A percentile compares a stretch with the other conserved stretches of the same genome.
These are phyloP conservation scores for Hirtodrosophila confusa DNA, from an alignment of 2,888 invertebrate genomes.

Conservation along the genomic window DNA sequence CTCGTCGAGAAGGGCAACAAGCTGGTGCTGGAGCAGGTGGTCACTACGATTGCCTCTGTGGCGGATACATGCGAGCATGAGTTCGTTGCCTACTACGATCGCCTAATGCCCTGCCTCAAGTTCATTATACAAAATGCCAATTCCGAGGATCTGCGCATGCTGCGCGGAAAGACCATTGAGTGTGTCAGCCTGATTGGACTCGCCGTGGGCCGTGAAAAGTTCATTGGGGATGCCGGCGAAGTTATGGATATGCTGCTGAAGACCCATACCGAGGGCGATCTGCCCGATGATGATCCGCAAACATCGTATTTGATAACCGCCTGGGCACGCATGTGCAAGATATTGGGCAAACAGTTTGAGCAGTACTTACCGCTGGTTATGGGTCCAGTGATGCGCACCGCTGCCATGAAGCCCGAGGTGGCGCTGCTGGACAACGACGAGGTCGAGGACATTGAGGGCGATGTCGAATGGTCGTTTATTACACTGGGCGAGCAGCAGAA, in stretches of 20 bases:
- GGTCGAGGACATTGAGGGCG: constrained; percentile 91
- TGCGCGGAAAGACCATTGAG: constrained; percentile 99
- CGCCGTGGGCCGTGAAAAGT: constrained; percentile 93
- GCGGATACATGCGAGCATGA: constrained; percentile 99
- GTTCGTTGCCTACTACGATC: constrained; percentile 97
- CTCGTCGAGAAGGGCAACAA: constrained; percentile 97
- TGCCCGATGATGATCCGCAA: constrained; percentile 98
- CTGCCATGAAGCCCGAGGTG: constrained; percentile 95
- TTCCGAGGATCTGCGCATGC: constrained; percentile 93
- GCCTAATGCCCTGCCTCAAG: constrained; percentile 96
- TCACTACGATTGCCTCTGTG: constrained; percentile 99
- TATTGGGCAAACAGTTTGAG: constrained; percentile 93
- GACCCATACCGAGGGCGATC: constrained; percentile 93
- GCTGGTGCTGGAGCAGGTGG: constrained; percentile 96
- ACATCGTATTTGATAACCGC: constrained; percentile 99
- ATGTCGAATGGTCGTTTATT: constrained; percentile 95
- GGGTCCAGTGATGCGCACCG: constrained; percentile 94
- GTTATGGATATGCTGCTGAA: constrained; percentile 97
- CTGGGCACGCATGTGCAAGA: constrained; percentile 99
- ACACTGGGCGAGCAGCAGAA: constrained; percentile 95
- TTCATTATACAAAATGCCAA: constrained; percentile 98
- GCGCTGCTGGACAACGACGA: constrained; percentile 93
- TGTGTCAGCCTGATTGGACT: constrained; percentile 98
- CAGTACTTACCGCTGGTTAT: constrained; percentile 95
- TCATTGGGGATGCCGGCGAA: constrained; percentile 95